Base-by-base conservation (phyloP, 2,888 invertebrate genomes). In the Nymphalis polychloros region DNA sequence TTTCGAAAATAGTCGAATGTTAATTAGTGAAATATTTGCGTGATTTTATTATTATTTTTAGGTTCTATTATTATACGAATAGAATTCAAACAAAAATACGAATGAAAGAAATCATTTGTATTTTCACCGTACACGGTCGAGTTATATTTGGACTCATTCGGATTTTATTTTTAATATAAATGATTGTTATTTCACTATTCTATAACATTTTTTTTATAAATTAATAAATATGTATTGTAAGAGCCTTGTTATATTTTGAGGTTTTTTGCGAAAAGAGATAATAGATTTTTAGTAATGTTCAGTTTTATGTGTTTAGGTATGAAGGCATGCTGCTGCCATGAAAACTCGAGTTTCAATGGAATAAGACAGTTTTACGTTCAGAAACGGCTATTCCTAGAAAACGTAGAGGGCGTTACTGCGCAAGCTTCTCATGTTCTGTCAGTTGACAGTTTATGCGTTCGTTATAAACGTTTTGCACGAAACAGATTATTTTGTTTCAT, bases 321-420 rank as follows among this genome's bases (percentile, higher is more conserved):
- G 53, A 55, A 31, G 55, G 8, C 23, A 52, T 20, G 16, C 20
- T 13, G 52, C n/a, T 41, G 19, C 57, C 13, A 19, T 13, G 41
- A 19, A 41, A 57, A 57, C 55, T 57, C 41, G 57, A 35, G 4
- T 57, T 41, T n/a, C 41, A 41, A 41, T 55, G n/a, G 55, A 6
- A n/a, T 55, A 17, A 17, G 31, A 55, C 17, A 49, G 19, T 49
- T 49, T 8, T n/a, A 49, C 31, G 20, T 52, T 31, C 31, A 19
- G 55, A 55, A 55, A n/a, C 55, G 55, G 31, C 17, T 3, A 17
- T 55, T 55, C 31, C 55, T 27, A 55, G 55, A 55, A 53, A 57
- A 57, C 57, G 19, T 19, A 57, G 57, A 57, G 57, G 57, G 57
- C 57, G 57, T 35, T 19, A 19, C 57, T 57, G 57, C 41, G 57